Conservation (phyloP, 2,113 vertebrate genomes). For the Bothrops jararaca region DNA sequence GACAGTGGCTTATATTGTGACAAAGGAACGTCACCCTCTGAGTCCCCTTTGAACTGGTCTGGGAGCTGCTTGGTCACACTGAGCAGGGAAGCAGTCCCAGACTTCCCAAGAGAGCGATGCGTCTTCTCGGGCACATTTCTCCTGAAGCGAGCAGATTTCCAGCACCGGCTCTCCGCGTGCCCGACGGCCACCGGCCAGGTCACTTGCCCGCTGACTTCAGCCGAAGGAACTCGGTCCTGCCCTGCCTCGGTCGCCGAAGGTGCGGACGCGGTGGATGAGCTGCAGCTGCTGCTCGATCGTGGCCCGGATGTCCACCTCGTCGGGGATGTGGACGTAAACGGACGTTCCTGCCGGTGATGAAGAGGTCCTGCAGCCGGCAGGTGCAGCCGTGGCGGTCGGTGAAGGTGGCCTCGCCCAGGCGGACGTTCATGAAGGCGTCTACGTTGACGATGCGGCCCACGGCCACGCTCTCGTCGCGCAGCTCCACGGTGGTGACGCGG, state of each 20-base stretch:
- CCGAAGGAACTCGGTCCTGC: conserved; percentile 80
- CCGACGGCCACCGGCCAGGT: background rate
- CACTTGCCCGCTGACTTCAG: conserved; percentile 45
- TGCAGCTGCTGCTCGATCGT: conserved; percentile 85
- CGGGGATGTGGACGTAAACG: conserved; percentile 93
- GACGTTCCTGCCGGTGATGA: conserved; percentile 87
- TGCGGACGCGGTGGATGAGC: conserved; percentile 83
- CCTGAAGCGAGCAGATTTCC: background rate
- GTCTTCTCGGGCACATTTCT: background rate
- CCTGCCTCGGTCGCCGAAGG: conserved; percentile 73
- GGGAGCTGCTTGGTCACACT: fast-evolving
- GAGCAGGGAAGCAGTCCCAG: fast-evolving
- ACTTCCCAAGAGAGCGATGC: background rate
- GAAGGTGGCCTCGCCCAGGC: conserved; percentile 81
- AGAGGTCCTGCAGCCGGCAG: conserved; percentile 80
- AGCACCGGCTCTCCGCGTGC: background rate
- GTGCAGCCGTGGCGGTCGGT: conserved; percentile 73
- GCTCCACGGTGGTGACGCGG: conserved; percentile 85
- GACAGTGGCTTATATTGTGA: too few species aligned
- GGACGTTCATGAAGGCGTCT: conserved; percentile 96
- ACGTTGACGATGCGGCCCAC: conserved; percentile 83
- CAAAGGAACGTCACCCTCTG: too few species aligned
- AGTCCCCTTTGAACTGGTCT: too few species aligned
- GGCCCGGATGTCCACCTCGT: conserved; percentile 82
- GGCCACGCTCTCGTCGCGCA: conserved; percentile 87